Conservation (phyloP, 2,888 invertebrate species). For the Rosalia funebris region DNA sequence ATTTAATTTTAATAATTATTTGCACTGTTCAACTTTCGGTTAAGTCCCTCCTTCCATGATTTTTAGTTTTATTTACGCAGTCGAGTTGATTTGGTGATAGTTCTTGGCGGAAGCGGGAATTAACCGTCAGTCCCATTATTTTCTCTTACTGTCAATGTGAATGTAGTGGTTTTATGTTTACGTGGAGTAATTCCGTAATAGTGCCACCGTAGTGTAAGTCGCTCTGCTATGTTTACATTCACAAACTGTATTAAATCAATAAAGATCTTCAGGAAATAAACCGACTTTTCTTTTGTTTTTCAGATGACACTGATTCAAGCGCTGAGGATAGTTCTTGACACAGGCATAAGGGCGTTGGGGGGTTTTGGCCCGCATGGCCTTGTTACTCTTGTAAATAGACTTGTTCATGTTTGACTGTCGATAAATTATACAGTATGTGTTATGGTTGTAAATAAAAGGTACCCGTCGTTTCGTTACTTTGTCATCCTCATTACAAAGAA, state of each 20-base stretch:
- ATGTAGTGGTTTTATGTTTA: conserved; percentile 37
- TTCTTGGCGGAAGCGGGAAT: background rate
- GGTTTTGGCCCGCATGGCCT: background rate
- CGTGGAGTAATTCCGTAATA: conserved; percentile 3
- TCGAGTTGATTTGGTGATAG: background rate
- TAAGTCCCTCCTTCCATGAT: background rate
- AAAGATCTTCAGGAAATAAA: conserved; percentile 18
- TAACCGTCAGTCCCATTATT: conserved; percentile 3
- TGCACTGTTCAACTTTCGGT: conserved; percentile 15
- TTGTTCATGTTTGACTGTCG: background rate
- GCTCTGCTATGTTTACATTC: conserved; percentile 45
- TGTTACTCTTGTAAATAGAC: conserved; percentile 13
- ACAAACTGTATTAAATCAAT: conserved; percentile 36
- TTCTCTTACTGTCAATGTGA: conserved; percentile 32
- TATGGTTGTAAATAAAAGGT: conserved; percentile 7
- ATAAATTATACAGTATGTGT: conserved; percentile 1
- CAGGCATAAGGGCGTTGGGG: conserved; percentile 1
- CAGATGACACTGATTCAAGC: conserved; percentile 25
- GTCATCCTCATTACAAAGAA: too few relatives aligned
- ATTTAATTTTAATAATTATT: conserved; percentile 38
- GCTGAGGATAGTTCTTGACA: conserved; percentile 14
- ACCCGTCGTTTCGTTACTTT: conserved; percentile 2
- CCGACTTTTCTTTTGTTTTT: conserved; percentile 32
- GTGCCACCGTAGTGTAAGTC: conserved; percentile 13
- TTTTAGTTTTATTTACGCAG: conserved; percentile 5